A percentile compares a stretch with the other conserved stretches of the same genome.
Evolutionary conservation across 1,140 invertebrate species (phyloP).

Genomic region (Macrostomum lignano): DNA sequence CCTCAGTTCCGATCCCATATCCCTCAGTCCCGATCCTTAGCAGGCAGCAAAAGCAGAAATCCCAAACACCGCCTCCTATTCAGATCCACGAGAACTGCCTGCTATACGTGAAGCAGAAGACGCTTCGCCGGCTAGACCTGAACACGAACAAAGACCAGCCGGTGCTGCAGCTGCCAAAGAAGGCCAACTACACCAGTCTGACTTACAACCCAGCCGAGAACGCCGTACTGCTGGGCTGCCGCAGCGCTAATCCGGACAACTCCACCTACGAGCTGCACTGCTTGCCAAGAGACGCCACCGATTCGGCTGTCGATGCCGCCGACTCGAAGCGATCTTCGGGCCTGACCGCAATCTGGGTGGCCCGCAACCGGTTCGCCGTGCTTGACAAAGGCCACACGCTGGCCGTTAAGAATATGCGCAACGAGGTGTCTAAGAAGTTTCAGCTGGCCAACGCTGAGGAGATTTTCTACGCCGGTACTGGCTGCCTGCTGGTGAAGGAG

Average conservation of each 20-base stretch:
- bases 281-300: slow-evolving; percentile 47
- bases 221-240: slow-evolving; percentile 49
- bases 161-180: slow-evolving; percentile 68
- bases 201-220: slow-evolving; percentile 86
- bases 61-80: too few relatives aligned
- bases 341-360: slow-evolving; percentile 81
- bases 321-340: slow-evolving; percentile 65
- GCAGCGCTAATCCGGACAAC: slow-evolving; percentile 47
- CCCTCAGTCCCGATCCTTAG: too few relatives aligned
- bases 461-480: slow-evolving; percentile 91
- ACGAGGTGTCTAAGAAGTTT: slow-evolving; percentile 84
- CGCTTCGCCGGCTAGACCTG: slow-evolving; percentile 64
- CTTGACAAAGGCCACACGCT: slow-evolving; percentile 49
- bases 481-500: too few relatives aligned
- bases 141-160: slow-evolving; percentile 63
- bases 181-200: slow-evolving; percentile 36
- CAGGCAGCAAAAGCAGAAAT: too few relatives aligned
- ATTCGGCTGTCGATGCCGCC: too few relatives aligned
- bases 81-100: slow-evolving; percentile 59
- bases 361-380: slow-evolving; percentile 86
- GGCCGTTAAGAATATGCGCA: slow-evolving; percentile 59
- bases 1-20: too few relatives aligned
- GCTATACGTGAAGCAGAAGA: slow-evolving; percentile 80
- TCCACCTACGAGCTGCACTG: slow-evolving; percentile 73
- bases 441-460: slow-evolving; percentile 66